A percentile compares a stretch with the other conserved stretches of the same genome.
These are phyloP conservation scores for Oriolus oriolus DNA, from an alignment of 2,113 vertebrate genomes.

Conservation along the genomic window DNA sequence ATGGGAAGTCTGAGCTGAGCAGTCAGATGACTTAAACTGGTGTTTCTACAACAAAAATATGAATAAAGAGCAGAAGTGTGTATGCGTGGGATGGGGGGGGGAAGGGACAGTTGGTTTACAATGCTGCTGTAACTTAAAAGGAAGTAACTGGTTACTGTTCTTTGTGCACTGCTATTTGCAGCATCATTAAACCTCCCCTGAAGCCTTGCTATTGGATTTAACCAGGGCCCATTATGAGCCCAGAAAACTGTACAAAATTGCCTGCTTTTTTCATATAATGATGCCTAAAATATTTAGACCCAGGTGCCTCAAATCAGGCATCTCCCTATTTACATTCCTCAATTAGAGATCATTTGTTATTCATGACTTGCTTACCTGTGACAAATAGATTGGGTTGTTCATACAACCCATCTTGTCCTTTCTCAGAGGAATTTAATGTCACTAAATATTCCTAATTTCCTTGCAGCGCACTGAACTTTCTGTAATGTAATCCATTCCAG, in stretches of 20 bases:
- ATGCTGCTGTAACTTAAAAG: background rate
- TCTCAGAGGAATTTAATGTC: background rate
- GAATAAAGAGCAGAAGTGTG: background rate
- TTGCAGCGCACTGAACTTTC: background rate
- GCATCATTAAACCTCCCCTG: constrained; percentile 21
- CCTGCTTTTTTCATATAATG: background rate
- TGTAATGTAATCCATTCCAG: background rate
- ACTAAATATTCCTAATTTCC: background rate
- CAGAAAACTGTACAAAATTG: constrained; percentile 3
- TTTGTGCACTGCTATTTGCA: background rate
- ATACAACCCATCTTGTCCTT: background rate
- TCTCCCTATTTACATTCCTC: background rate
- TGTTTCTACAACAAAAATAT: background rate
- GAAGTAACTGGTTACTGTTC: background rate
- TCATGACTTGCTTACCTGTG: background rate
- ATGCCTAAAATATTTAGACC: background rate
- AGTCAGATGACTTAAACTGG: background rate
- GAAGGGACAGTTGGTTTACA: background rate
- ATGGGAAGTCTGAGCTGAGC: background rate
- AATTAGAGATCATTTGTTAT: background rate
- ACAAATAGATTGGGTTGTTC: background rate
- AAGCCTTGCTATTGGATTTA: background rate
- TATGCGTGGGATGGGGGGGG: accelerated
- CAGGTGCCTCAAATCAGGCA: background rate
- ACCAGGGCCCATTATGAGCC: background rate